These are phyloP conservation scores for Heliconius ismenius DNA, from an alignment of 2,888 invertebrate genomes.

Conservation along the genomic window DNA sequence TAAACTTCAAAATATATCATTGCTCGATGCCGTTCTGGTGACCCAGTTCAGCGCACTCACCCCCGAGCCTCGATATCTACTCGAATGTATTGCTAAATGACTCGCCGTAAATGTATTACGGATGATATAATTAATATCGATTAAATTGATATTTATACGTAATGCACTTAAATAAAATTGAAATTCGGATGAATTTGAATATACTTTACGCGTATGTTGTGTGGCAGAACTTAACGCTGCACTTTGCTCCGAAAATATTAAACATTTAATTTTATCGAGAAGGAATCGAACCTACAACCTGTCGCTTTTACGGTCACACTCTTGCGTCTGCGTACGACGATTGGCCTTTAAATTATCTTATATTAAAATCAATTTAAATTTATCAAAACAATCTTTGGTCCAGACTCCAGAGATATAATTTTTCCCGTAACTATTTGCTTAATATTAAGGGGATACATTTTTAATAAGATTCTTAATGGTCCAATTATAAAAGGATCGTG, in stretches of 20 bases:
- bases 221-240: too few relatives aligned
- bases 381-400: too few relatives aligned
- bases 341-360: too few relatives aligned
- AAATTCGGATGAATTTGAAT: neutral
- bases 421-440: neutral
- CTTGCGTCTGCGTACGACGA: too few relatives aligned
- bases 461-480: slow-evolving; percentile 29
- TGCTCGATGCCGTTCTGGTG: slow-evolving; percentile 60
- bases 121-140: neutral
- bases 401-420: too few relatives aligned
- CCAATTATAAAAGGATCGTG: slow-evolving; percentile 16
- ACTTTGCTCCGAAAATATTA: too few relatives aligned
- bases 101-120: neutral
- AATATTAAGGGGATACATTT: slow-evolving; percentile 8
- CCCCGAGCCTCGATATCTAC: slow-evolving; percentile 45
- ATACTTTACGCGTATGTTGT: neutral
- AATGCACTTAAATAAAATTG: neutral
- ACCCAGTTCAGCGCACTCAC: slow-evolving; percentile 59
- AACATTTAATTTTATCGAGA: too few relatives aligned
- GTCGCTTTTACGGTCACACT: too few relatives aligned
- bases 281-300: too few relatives aligned
- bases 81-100: slow-evolving; percentile 28
- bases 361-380: too few relatives aligned
- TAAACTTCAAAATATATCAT: slow-evolving; percentile 48
- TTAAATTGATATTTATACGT: neutral